Conservation (phyloP, 2,888 invertebrate genomes). For the Apoda limacodes region DNA sequence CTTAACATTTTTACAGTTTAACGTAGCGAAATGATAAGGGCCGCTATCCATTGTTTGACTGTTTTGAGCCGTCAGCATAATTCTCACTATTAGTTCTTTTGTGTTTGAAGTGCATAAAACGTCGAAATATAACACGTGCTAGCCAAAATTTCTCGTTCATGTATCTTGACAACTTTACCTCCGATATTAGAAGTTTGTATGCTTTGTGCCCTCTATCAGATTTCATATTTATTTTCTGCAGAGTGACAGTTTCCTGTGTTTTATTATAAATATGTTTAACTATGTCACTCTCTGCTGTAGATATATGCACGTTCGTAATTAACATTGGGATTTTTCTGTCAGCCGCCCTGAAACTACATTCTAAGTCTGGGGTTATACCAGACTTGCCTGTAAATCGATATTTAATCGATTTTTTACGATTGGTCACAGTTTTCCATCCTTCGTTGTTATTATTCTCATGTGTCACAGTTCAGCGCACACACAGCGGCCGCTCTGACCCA, state of each 20-base stretch:
- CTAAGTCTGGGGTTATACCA: neutral
- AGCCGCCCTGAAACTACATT: conserved; percentile 6
- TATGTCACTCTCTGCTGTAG: conserved; percentile 8
- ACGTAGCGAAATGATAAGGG: conserved; percentile 8
- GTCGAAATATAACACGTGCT: conserved; percentile 19
- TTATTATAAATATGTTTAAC: conserved; percentile 5
- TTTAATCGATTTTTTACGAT: neutral
- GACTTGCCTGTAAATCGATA: neutral
- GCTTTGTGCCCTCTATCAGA: conserved; percentile 10
- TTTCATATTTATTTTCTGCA: conserved; percentile 7
- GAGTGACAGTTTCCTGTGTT: conserved; percentile 3
- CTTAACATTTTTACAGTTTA: conserved; percentile 12
- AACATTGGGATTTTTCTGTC: conserved; percentile 8
- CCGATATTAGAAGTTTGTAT: conserved; percentile 13
- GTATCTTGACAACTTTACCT: conserved; percentile 9
- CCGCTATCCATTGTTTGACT: conserved; percentile 1
- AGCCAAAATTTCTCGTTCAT: conserved; percentile 19
- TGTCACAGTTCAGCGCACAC: too few species aligned
- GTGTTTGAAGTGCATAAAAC: conserved; percentile 19
- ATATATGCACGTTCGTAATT: conserved; percentile 9
- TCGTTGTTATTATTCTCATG: too few species aligned
- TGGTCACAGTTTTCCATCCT: neutral
- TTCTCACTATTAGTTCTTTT: conserved; percentile 2
- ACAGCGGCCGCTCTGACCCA: too few species aligned
- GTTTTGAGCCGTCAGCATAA: conserved; percentile 2